Percentiles rank a stretch among this genome's conserved stretches.
phyloP scores from a whole-genome alignment of 1,140 invertebrate species.

The Acarapis woodi region DNA sequence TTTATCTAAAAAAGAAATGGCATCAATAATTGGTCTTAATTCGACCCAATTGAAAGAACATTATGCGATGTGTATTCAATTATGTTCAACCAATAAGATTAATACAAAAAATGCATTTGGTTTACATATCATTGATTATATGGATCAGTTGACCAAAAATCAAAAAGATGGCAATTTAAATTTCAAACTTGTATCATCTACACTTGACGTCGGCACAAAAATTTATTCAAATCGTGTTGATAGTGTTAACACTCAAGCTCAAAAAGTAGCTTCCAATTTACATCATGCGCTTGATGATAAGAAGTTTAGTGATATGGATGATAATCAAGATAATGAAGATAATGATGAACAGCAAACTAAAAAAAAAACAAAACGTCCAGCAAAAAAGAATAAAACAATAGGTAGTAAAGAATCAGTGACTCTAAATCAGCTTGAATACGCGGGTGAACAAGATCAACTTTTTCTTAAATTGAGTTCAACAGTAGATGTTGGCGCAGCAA shows the following conservation, averaged over 20 bases:
- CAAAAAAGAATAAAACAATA: constrained; percentile 2
- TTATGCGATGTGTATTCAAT: constrained; percentile 31
- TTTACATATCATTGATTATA: constrained; percentile 47
- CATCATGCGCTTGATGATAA: constrained; percentile 16
- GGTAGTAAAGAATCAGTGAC: constrained; percentile 2
- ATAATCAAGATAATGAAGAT: constrained; percentile 3
- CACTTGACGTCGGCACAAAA: constrained; percentile 46
- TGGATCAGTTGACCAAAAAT: constrained; percentile 34
- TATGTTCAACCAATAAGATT: constrained; percentile 45
- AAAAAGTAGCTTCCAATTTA: constrained; percentile 38
- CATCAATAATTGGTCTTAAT: too few relatives aligned
- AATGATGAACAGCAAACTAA: constrained; percentile 8
- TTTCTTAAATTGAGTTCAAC: constrained; percentile 5
- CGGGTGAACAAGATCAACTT: constrained; percentile 7
- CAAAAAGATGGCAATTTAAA: constrained; percentile 3
- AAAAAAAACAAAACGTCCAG: constrained; percentile 3
- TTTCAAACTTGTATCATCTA: constrained; percentile 34
- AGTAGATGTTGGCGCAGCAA: constrained; percentile 9
- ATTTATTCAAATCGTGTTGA: constrained; percentile 53
- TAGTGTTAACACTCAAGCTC: constrained; percentile 36
- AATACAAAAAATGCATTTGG: constrained; percentile 54
- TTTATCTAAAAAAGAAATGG: too few relatives aligned
- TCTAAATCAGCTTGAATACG: constrained; percentile 3
- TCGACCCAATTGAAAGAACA: constrained; percentile 30
- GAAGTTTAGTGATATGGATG: too few relatives aligned